Base-by-base conservation (phyloP, 2,797 vertebrate species). In the Gallinago solitaria region DNA sequence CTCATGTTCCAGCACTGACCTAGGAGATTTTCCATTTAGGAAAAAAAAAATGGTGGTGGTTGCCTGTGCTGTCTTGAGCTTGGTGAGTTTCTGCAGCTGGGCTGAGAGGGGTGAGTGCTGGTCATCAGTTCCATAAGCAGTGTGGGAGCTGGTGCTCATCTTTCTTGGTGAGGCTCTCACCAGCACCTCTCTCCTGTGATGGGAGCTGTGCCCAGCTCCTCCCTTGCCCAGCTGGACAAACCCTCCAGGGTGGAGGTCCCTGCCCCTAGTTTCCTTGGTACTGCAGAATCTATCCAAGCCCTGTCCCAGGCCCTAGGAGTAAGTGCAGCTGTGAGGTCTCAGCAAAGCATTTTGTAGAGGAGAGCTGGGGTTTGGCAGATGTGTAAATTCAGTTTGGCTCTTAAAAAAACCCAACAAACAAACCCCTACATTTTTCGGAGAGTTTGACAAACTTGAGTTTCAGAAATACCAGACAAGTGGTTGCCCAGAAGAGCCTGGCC, bases 31-130 rank as follows among this genome's bases (percentile, higher is more conserved):
- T 90, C 54, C 60, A 76, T 48, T 80, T 75, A 70, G n/a, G 61
- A 32, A 43, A 79, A 25, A 25, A 60, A 25, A 64, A 93, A 74
- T 61, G 76, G 91, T 96, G 95, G 93, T 95, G 95, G 92, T 83
- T 83, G 90, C 87, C 86, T 92, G 48, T 91, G 96, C 95, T 97
- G 93, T 93, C 79, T 79, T 84, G 77, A 92, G 89, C 45, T 78
- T 50, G 60, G 59, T 13, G 83, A 86, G 78, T 77, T 93, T 95
- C 89, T 96, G 91, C 85, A 97, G 56, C 37, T 68, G 83, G 59
- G 92, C 64, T 21, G 56, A 63, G 37, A 4, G 41, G 74, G 33
- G 16, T 47, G 73, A 48, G 57, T 48, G 27, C 39, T 71, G 71
- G 18, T 19, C 28, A 63, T 47, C 56, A 39, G 17, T 73, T 69